phyloP scores from a whole-genome alignment of 2,888 invertebrate species.

The Lepetodrilus schrolli region DNA sequence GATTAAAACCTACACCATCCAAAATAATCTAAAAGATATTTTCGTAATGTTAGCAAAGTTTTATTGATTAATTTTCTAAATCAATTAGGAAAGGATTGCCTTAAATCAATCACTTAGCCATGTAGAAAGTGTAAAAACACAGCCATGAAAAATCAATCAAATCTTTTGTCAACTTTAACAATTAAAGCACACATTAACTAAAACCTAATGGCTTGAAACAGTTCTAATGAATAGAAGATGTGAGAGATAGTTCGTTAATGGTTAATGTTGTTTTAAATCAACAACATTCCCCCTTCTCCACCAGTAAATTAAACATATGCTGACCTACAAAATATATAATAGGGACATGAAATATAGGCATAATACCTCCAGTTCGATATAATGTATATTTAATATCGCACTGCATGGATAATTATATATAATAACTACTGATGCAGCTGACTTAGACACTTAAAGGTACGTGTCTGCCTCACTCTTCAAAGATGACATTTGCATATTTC shows the following conservation, averaged over 20 bases:
- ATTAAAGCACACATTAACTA: not conserved
- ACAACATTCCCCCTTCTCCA: too few relatives aligned
- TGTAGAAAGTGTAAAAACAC: not conserved
- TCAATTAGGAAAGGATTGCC: not conserved
- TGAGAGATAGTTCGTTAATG: not conserved
- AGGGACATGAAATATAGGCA: not conserved
- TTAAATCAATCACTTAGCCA: slow-evolving; percentile 2
- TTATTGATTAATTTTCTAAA: not conserved
- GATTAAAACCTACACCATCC: too few relatives aligned
- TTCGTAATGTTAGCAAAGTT: too few relatives aligned
- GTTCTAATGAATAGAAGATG: not conserved
- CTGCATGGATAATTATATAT: not conserved
- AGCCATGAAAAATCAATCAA: not conserved
- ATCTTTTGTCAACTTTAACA: not conserved
- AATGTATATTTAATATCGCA: not conserved
- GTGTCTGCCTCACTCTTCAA: not conserved
- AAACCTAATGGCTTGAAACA: not conserved
- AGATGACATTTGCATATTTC: not conserved
- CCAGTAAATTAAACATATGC: too few relatives aligned
- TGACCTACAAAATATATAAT: not conserved
- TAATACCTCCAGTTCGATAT: not conserved
- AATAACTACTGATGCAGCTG: not conserved
- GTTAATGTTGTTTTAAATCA: too few relatives aligned
- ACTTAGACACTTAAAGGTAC: too few relatives aligned
- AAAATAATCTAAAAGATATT: too few relatives aligned